Conservation (phyloP, 2,797 vertebrate genomes). For the Parotocinclus haroldoi region DNA sequence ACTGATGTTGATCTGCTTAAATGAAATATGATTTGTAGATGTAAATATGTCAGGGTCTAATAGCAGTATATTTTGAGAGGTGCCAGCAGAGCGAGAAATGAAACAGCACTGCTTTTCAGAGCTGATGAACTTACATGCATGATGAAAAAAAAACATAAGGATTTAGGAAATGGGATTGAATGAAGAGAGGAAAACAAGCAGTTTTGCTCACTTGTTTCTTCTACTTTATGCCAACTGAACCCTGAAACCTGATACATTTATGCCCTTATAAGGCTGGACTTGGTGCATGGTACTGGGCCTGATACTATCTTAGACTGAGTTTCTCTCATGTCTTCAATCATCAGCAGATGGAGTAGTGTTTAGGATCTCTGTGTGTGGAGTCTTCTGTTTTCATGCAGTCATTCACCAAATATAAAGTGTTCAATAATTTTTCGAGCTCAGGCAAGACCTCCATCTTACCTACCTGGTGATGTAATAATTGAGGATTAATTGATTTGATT, state of each 20-base stretch:
- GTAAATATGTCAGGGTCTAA: too few relatives aligned
- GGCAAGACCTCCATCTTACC: slow-evolving; percentile 21
- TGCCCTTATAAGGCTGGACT: slow-evolving; percentile 1
- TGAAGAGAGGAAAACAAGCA: too few relatives aligned
- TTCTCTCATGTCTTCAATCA: slow-evolving; percentile 30
- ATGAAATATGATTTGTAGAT: too few relatives aligned
- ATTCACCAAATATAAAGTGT: slow-evolving; percentile 23
- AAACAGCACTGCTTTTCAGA: too few relatives aligned
- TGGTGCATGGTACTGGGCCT: slow-evolving; percentile 7
- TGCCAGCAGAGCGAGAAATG: too few relatives aligned
- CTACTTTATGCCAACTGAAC: too few relatives aligned
- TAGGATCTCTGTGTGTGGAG: slow-evolving; percentile 15
- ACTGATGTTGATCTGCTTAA: too few relatives aligned
- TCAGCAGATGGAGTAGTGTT: slow-evolving; percentile 31
- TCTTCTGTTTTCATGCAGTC: slow-evolving; percentile 29
- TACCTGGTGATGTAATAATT: slow-evolving; percentile 22
- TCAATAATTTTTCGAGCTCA: slow-evolving; percentile 25
- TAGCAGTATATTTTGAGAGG: too few relatives aligned
- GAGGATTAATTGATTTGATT: not conserved
- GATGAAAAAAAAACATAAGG: too few relatives aligned
- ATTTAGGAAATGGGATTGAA: too few relatives aligned
- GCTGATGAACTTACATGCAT: too few relatives aligned
- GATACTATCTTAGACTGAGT: slow-evolving; percentile 15
- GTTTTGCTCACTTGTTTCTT: too few relatives aligned
- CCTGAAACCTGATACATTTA: not conserved